These are phyloP conservation scores for Pseudonaja textilis DNA, from an alignment of 2,113 vertebrate genomes.

Conservation along the genomic window DNA sequence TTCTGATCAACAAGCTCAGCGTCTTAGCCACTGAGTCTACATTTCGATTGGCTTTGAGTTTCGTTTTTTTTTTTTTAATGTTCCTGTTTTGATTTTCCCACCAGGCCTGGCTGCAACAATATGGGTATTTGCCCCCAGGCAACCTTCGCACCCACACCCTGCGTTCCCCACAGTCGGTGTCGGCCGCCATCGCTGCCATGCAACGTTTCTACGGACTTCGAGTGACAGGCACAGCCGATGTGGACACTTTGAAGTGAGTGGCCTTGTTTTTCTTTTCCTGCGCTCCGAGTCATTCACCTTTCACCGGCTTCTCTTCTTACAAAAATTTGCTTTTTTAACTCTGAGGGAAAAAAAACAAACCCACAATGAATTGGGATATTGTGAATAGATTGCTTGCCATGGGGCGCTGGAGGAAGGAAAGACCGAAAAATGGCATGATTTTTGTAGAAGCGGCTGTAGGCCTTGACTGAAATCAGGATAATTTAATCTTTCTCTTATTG, in stretches of 20 bases:
- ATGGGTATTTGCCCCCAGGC: conserved; percentile 89
- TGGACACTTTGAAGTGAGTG: conserved; percentile 80
- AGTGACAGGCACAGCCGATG: conserved; percentile 79
- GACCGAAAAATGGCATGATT: no score
- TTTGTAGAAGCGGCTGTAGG: neutral
- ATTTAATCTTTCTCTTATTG: neutral
- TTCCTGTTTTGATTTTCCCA: conserved; percentile 22
- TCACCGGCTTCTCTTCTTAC: neutral
- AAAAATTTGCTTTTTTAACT: neutral
- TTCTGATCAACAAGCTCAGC: no score
- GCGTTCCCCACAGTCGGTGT: conserved; percentile 82
- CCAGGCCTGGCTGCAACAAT: conserved; percentile 89
- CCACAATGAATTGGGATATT: neutral
- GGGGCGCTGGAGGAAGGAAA: neutral
- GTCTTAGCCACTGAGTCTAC: neutral
- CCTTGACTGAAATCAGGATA: neutral
- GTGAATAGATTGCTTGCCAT: neutral
- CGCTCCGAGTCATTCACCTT: neutral
- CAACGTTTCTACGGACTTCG: conserved; percentile 86
- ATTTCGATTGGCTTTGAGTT: neutral
- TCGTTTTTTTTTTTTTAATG: conserved; percentile 27
- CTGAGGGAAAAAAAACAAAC: neutral
- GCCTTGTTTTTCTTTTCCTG: neutral
- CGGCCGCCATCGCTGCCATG: conserved; percentile 81
- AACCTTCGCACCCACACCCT: conserved; percentile 84